These are phyloP conservation scores for Diabrotica undecimpunctata DNA, from an alignment of 1,140 invertebrate species.

Conservation along the genomic window DNA sequence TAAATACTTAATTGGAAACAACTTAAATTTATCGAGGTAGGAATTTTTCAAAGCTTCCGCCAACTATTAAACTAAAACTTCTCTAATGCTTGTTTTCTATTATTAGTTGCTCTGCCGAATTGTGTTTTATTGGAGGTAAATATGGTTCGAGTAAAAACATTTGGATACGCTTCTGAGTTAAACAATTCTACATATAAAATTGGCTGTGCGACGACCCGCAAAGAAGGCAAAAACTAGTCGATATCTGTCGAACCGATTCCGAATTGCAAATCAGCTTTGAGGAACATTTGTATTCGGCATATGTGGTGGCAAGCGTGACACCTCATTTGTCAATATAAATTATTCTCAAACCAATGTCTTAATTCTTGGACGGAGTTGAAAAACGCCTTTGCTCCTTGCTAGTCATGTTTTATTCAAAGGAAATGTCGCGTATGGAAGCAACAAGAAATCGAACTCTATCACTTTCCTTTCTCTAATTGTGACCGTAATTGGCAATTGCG, in stretches of 20 bases:
- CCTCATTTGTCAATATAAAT: constrained; percentile 44
- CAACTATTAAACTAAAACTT: no score
- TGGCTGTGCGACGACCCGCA: not conserved
- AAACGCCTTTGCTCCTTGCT: constrained; percentile 21
- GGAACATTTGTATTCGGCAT: constrained; percentile 41
- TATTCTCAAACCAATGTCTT: constrained; percentile 35
- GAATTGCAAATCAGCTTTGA: constrained; percentile 40
- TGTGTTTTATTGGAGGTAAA: no score
- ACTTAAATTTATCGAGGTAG: no score
- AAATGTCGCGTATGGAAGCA: not conserved
- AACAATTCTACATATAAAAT: not conserved
- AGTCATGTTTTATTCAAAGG: constrained; percentile 24
- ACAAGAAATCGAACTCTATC: not conserved
- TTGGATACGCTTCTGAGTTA: not conserved
- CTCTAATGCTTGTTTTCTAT: no score
- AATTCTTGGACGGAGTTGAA: constrained; percentile 19
- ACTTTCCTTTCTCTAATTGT: not conserved
- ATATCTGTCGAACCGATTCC: constrained; percentile 22
- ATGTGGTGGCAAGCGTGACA: constrained; percentile 39
- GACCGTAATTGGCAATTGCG: not conserved
- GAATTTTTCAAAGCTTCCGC: no score
- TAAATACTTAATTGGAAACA: no score
- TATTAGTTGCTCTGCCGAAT: no score
- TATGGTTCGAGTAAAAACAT: no score
- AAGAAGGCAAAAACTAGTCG: constrained; percentile 35